A percentile compares a stretch with the other conserved stretches of the same genome.
Evolutionary conservation across 1,140 invertebrate species (phyloP).

Genomic region (Orchestia grillus): DNA sequence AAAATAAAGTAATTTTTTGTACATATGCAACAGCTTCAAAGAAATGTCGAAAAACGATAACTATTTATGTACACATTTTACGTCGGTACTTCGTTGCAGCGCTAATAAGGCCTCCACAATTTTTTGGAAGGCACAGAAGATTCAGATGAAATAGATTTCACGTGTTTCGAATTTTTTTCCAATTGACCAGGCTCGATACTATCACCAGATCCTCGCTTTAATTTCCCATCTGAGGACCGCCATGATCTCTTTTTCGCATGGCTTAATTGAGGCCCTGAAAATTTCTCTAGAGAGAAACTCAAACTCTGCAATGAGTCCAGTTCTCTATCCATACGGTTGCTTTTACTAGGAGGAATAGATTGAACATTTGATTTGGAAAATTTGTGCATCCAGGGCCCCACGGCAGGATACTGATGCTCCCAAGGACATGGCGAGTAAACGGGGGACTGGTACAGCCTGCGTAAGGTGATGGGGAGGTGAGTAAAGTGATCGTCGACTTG

Average conservation of each 20-base stretch:
- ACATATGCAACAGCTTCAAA: neutral
- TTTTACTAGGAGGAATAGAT: neutral
- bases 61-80: neutral
- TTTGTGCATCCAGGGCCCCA: neutral
- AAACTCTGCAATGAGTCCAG: neutral
- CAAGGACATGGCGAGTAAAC: neutral
- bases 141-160: neutral
- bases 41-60: neutral
- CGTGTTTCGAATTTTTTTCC: neutral
- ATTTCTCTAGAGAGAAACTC: neutral
- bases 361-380: neutral
- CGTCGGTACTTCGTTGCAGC: neutral
- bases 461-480: neutral
- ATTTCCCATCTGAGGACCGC: neutral
- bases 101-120: slow-evolving; percentile 24
- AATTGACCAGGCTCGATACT: neutral
- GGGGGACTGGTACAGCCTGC: neutral
- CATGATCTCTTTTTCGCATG: neutral
- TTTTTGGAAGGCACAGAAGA: neutral
- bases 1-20: too few species aligned
- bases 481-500: neutral
- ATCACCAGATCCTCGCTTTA: neutral
- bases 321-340: neutral
- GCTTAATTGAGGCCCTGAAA: neutral
- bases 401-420: neutral